Evolutionary conservation across 35 echinoderm and acorn worm genomes (phyloP).

Genomic region (Lytechinus pictus): DNA sequence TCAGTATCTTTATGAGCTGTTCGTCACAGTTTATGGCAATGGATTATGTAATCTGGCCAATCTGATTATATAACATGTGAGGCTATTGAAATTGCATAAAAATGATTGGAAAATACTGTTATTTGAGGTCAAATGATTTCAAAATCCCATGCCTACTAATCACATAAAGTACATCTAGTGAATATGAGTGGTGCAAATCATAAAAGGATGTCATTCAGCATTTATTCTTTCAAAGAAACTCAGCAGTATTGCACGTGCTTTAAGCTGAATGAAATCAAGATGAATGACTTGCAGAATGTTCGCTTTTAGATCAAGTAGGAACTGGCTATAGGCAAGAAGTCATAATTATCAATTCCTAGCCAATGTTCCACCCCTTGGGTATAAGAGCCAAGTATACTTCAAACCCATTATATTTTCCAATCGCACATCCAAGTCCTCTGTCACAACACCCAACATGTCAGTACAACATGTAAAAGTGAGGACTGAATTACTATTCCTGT

Average conservation of each 20-base stretch:
- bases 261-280: not conserved
- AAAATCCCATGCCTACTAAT: not conserved
- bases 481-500: not conserved
- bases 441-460: not conserved
- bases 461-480: not conserved
- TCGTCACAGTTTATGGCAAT: too few relatives aligned
- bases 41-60: too few relatives aligned
- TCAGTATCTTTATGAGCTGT: too few relatives aligned
- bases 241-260: not conserved
- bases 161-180: not conserved
- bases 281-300: not conserved
- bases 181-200: not conserved
- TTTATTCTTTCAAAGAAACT: not conserved
- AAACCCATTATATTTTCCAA: slow-evolving; percentile 13
- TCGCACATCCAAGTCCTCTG: not conserved
- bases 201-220: not conserved
- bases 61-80: too few relatives aligned
- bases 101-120: too few relatives aligned
- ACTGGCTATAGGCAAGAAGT: not conserved
- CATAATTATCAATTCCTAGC: not conserved
- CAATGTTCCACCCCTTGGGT: not conserved
- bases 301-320: not conserved
- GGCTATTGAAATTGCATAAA: too few relatives aligned
- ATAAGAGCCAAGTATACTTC: not conserved
- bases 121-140: too few relatives aligned